phyloP scores from a whole-genome alignment of 2,888 invertebrate genomes.

The Deilephila elpenor region DNA sequence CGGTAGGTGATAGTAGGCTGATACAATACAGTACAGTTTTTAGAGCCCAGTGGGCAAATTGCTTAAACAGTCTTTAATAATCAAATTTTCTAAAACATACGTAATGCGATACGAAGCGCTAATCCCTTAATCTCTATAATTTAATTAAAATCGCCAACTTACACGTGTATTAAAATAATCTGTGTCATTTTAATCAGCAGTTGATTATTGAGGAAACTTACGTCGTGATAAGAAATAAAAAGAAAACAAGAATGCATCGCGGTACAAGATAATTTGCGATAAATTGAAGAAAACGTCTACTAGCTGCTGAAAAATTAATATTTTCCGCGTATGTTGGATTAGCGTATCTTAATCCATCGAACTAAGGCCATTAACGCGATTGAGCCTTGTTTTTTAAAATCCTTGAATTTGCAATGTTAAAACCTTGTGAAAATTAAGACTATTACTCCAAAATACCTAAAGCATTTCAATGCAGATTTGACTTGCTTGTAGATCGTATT shows the following conservation, averaged over 20 bases:
- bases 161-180: not conserved
- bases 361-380: constrained; percentile 18
- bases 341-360: constrained; percentile 2
- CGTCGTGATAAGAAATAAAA: not conserved
- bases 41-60: no score
- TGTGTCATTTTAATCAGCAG: not conserved
- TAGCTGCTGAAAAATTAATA: not conserved
- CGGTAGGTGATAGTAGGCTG: no score
- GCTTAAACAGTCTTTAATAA: no score
- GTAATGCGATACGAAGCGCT: not conserved
- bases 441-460: no score
- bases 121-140: not conserved
- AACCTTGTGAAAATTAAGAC: not conserved
- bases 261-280: not conserved
- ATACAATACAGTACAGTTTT: no score
- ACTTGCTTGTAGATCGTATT: no score
- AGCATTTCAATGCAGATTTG: no score
- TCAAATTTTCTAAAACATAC: no score
- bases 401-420: not conserved
- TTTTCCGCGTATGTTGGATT: not conserved
- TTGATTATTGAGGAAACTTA: not conserved
- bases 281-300: not conserved
- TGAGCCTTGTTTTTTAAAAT: not conserved
- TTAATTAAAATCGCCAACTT: not conserved
- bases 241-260: constrained; percentile 11